Conservation (phyloP, 64 coral and sea anemone species). For the Actinia tenebrosa region DNA sequence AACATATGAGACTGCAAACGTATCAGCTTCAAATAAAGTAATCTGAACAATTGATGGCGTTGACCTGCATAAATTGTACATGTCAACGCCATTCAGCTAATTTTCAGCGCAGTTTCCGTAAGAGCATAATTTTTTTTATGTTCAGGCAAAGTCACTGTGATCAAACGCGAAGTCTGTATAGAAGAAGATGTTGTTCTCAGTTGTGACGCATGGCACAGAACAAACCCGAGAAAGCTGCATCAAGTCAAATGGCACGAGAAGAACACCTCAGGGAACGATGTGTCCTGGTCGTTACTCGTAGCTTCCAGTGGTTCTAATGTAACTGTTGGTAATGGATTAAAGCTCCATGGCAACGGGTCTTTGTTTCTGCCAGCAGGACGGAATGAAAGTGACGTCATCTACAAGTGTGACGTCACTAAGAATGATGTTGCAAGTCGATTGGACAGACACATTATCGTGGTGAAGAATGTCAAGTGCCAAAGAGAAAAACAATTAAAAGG, state of each 20-base stretch:
- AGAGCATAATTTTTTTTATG: not conserved
- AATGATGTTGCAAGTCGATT: not conserved
- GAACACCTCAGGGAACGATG: not conserved
- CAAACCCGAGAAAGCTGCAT: not conserved
- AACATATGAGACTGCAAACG: no score
- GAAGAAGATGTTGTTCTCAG: slow-evolving; percentile 10
- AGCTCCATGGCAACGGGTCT: slow-evolving; percentile 13
- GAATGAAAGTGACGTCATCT: not conserved
- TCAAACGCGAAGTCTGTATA: slow-evolving; percentile 5
- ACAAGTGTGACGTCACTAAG: slow-evolving; percentile 20
- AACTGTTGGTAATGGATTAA: not conserved
- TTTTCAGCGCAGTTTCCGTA: no score
- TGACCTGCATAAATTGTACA: no score
- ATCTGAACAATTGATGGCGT: no score
- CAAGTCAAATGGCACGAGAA: slow-evolving; percentile 14
- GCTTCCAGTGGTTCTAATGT: not conserved
- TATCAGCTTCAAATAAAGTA: no score
- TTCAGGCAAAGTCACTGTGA: slow-evolving; percentile 5
- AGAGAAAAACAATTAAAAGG: not conserved
- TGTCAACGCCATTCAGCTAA: no score
- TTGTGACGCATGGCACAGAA: not conserved
- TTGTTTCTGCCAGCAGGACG: not conserved
- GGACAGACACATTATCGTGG: slow-evolving; percentile 1
- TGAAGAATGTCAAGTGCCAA: slow-evolving; percentile 15
- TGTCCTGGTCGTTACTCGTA: slow-evolving; percentile 1